Evolutionary conservation across 2,797 vertebrate genomes (phyloP), one percentile per base, ranked within the genome.

Genomic region (Scomberomorus guttatus): DNA sequence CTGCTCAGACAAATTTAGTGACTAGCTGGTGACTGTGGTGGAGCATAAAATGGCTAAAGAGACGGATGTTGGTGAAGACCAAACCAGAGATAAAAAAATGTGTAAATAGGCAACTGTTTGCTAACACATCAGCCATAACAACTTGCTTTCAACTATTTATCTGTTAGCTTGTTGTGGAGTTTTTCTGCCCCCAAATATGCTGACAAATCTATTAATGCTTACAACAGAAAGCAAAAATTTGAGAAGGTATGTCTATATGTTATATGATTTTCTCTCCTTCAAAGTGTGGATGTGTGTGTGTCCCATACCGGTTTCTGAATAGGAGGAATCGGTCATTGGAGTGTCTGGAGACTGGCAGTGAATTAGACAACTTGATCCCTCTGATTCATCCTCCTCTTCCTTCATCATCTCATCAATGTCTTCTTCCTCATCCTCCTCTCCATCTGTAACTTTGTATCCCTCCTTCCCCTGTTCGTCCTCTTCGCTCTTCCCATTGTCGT

Each of bases 241-340:
- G 2, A 48, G 64, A 75, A 1, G 32, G 24, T 9, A 24, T 13
- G 17, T 39, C 27, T 42, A 14, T 32, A 14, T 22, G 39, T n/a
- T 8, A 22, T 9, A 1, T 61, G 15, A 37, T 51, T 20, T 70
- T 62, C 37, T 37, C 14, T 27, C 18, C 18, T n/a, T 57, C 9
- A 39, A 11, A 48, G 15, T 29, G 22, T 50, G 14, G 13, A 50
- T 12, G 27, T 68, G 6, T 68, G 6, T 52, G 34, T 25, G 51
- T 73, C 13, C 22, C 85, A 6, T 87, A 94, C 94, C 94, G 2
- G 91, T 92, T 77, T 95, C 93, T 75, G 94, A 94, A 85, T 79
- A 93, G 32, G 93, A 94, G 13, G 93, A 95, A 76, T 94, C 93
- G 1, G 92, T 94, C 93, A 93, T 94, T 4, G 80, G 85, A 44